Evolutionary conservation across 1,140 invertebrate species (phyloP), one percentile per base, ranked within the genome.

Genomic region (Neodiprion pinetum): DNA sequence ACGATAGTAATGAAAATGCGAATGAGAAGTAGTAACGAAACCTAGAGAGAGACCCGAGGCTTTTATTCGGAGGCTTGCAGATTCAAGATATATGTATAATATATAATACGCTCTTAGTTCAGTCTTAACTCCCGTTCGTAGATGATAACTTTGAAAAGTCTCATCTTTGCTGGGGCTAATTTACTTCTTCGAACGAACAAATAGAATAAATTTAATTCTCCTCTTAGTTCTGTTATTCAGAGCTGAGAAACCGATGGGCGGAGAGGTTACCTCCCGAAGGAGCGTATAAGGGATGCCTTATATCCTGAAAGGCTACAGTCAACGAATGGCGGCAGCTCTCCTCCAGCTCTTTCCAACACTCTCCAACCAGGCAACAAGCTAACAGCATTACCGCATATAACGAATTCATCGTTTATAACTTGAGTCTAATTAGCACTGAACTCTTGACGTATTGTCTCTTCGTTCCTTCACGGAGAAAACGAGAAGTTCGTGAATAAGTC

Each of bases 391-490:
- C 76, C 68, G 68, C 70, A 48, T 40, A 74, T 78, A 81, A 81
- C 78, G 76, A 81, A 81, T 81, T 81, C 81, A 81, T 79, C 80
- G 77, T 68, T 67, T 74, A 74, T 76, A 77, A 81, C 80, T 81
- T 79, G 76, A 80, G 78, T 70, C 77, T 78, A 81, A 81, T 81
- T 81, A 81, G 81, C 70, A 76, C 74, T 68, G 76, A 78, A 81
- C 80, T 81, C 78, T 81, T 79, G 80, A 81, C 73, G 71, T 77
- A 81, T 81, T 78, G 78, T 81, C 72, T 78, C 74, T 72, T 67
- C 48, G n/a, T 23, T 69, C 48, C 47, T 49, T 17, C 66, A n/a
- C 21, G 67, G 28, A 40, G 28, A 40, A 40, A 14, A 7, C 12
- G 3, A 21, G 17, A 7, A 65, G 7, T 5, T 40, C 28, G 28